Evolutionary conservation across 2,113 vertebrate species (phyloP).

Genomic region (Cyanoderma ruficeps): DNA sequence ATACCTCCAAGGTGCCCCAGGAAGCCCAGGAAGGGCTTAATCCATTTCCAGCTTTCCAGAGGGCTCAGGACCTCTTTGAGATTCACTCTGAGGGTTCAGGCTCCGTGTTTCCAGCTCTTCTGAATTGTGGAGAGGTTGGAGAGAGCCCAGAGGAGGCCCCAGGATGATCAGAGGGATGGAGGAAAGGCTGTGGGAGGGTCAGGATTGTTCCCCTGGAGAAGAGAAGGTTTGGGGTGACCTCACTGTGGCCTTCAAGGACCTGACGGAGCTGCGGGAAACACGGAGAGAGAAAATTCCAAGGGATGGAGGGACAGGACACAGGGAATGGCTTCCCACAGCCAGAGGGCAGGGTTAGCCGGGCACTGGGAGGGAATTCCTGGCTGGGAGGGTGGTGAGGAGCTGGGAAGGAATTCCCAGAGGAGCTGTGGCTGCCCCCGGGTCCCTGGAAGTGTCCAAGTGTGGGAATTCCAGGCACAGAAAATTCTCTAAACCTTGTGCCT

Average conservation of each 20-base stretch:
- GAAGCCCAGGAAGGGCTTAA: not conserved
- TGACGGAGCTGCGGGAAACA: not conserved
- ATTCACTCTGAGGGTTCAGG: not conserved
- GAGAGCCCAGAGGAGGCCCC: not conserved
- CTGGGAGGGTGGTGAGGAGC: rapidly evolving
- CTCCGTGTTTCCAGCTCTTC: not conserved
- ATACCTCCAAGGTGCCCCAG: not conserved
- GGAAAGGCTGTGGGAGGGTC: not conserved
- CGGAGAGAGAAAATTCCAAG: not conserved
- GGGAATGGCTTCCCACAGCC: not conserved
- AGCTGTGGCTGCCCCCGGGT: not conserved
- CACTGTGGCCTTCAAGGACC: not conserved
- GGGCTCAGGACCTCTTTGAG: not conserved
- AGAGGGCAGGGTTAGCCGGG: not conserved
- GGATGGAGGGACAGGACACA: not conserved
- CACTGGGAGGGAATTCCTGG: not conserved
- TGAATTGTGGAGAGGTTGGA: not conserved
- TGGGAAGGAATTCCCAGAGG: not conserved
- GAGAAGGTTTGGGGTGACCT: not conserved
- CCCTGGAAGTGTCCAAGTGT: not conserved
- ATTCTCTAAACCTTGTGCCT: too few species aligned
- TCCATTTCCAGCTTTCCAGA: not conserved
- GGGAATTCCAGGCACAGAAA: too few species aligned
- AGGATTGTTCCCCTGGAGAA: not conserved
- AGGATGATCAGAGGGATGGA: not conserved